Percentiles rank a stretch among this genome's conserved stretches.
Conservation (phyloP, 1,140 invertebrate genomes). For the Liolophura sinensis region DNA sequence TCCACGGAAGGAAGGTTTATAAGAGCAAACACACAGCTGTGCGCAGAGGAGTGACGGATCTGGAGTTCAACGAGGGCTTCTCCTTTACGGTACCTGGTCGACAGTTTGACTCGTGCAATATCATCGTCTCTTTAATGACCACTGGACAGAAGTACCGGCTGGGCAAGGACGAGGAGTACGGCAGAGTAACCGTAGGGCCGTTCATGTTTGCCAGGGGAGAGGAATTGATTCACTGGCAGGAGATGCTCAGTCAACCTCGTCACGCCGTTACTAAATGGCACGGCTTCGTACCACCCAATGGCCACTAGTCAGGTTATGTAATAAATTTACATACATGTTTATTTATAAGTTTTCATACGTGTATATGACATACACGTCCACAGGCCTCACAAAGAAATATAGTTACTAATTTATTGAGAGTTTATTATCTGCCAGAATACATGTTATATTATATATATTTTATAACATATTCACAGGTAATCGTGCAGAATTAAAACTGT, state of each 20-base stretch:
- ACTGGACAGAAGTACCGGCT: slow-evolving; percentile 14
- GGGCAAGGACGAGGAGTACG: slow-evolving; percentile 41
- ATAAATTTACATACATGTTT: no score
- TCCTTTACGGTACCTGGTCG: slow-evolving; percentile 45
- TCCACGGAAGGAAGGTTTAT: slow-evolving; percentile 45
- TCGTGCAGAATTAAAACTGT: no score
- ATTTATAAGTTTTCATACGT: no score
- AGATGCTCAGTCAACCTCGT: slow-evolving; percentile 49
- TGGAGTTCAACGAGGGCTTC: slow-evolving; percentile 51
- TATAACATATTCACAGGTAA: no score
- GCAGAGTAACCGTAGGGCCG: slow-evolving; percentile 46
- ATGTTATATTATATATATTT: no score
- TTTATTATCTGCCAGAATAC: no score
- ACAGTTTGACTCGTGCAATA: slow-evolving; percentile 47
- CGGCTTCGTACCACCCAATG: slow-evolving; percentile 1
- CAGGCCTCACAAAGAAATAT: no score
- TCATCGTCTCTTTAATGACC: slow-evolving; percentile 42
- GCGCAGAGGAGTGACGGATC: slow-evolving; percentile 27
- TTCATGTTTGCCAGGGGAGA: slow-evolving; percentile 57
- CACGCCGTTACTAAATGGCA: slow-evolving; percentile 40
- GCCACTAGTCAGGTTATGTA: no score
- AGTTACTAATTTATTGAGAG: no score
- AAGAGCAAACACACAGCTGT: slow-evolving; percentile 49
- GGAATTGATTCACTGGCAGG: slow-evolving; percentile 56
- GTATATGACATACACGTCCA: no score